Conservation (phyloP, 2,113 vertebrate species). For the Gymnorhina tibicen region DNA sequence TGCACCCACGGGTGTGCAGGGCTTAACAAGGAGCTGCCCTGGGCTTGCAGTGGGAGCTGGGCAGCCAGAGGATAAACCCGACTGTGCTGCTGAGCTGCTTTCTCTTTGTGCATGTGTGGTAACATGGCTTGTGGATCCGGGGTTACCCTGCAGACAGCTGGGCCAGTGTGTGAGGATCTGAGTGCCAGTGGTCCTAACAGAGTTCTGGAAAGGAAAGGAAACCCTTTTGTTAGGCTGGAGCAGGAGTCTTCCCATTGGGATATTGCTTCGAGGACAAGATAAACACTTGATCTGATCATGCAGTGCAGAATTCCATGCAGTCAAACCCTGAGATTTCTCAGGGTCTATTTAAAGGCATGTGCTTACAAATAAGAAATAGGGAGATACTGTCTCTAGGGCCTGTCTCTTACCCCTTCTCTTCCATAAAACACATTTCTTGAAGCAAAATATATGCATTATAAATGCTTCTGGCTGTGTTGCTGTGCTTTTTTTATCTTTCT, state of each 20-base stretch:
- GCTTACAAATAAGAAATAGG: background rate
- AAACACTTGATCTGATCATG: background rate
- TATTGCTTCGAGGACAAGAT: background rate
- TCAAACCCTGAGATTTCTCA: background rate
- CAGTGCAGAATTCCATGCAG: background rate
- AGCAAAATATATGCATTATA: background rate
- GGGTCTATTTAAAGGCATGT: background rate
- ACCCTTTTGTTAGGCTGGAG: background rate
- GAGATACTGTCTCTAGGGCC: background rate
- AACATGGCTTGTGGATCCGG: fast-evolving
- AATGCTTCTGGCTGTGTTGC: background rate
- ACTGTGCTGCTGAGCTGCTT: background rate
- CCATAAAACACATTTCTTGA: background rate
- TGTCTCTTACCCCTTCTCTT: background rate
- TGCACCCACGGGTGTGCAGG: background rate
- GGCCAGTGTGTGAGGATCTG: background rate
- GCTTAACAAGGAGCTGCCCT: background rate
- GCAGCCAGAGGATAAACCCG: background rate
- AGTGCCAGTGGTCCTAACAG: background rate
- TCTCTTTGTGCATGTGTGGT: background rate
- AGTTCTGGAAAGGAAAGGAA: background rate
- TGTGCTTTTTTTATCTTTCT: background rate
- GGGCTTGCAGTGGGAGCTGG: background rate
- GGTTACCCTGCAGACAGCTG: background rate
- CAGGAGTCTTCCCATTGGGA: background rate